Evolutionary conservation across 2,113 vertebrate species (phyloP), one percentile per base, ranked within the genome.

Genomic region (Kryptolebias marmoratus): DNA sequence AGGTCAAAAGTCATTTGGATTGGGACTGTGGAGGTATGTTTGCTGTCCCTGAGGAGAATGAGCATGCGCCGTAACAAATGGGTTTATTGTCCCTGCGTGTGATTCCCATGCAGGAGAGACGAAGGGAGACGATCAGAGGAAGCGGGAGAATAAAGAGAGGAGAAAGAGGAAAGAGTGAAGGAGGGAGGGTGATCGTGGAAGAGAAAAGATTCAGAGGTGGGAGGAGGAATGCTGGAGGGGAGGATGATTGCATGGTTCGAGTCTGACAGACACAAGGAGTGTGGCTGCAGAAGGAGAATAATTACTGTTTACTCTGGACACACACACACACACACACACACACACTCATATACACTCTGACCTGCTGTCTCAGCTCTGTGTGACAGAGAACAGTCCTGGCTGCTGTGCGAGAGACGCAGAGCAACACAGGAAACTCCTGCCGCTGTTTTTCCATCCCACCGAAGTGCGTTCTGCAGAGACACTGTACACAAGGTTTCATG

Each of bases 221-320:
- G 14, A 31, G 79, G 67, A 56, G 71, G 81, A 71, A 39, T 71
- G 79, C 74, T 55, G 66, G 58, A 83, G 50, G 72, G 79, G 72
- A 75, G 80, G 47, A 61, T 88, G 86, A 88, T 87, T 86, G 81
- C 61, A 79, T 45, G 74, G 55, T 85, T 85, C 67, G 36, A 73
- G 75, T 60, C 66, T 68, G 68, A 75, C 77, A 80, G 84, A 84
- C 80, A 77, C 79, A 68, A 83, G 82, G 86, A 88, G 86, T 82
- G 82, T 69, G 86, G 67, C 87, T 80, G 55, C 79, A 68, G 78
- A 66, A 79, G 80, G 28, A 79, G 15, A 84, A 82, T 90, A 88
- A 91, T 91, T 87, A 87, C 85, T 88, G 82, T 91, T 90, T 90
- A 82, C 82, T 86, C 86, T 87, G 83, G 86, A 77, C 61, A 53